Conservation (phyloP, 2,113 vertebrate genomes). For the Chaetodon auriga region DNA sequence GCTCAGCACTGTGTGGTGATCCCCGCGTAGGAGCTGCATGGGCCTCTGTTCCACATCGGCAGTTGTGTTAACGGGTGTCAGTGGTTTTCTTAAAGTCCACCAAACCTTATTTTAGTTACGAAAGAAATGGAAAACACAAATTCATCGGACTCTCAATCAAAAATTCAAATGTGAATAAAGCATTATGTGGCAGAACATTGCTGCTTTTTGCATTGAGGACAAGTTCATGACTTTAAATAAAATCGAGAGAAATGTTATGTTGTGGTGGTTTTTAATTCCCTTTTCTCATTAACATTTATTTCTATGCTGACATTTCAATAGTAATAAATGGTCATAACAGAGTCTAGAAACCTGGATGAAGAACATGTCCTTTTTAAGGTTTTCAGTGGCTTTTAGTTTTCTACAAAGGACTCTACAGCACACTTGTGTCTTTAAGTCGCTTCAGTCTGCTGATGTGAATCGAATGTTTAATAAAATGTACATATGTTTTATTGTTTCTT, state of each 20-base stretch:
- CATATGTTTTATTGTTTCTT: too few species aligned
- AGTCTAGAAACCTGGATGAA: too few species aligned
- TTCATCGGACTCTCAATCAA: constrained; percentile 35
- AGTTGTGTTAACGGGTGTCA: constrained; percentile 21
- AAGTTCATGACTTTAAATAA: constrained; percentile 73
- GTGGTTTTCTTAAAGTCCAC: constrained; percentile 35
- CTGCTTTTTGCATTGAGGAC: constrained; percentile 73
- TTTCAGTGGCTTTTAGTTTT: too few species aligned
- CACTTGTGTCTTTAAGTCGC: neutral
- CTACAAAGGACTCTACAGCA: too few species aligned
- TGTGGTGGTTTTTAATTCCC: constrained; percentile 15
- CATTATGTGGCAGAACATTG: constrained; percentile 46
- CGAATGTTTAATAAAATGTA: too few species aligned
- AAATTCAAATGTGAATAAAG: constrained; percentile 64
- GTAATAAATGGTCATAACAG: neutral
- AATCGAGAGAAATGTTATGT: constrained; percentile 61
- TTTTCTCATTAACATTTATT: neutral
- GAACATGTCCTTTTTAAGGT: too few species aligned
- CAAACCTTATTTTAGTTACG: constrained; percentile 28
- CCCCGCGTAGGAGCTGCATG: constrained; percentile 45
- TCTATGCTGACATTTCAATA: neutral
- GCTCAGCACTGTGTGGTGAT: constrained; percentile 56
- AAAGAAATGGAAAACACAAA: constrained; percentile 43
- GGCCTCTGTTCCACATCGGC: constrained; percentile 34
- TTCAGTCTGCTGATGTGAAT: too few species aligned